Conservation (phyloP, 53 echinoderm and acorn worm species). For the Pentamera pediparva region DNA sequence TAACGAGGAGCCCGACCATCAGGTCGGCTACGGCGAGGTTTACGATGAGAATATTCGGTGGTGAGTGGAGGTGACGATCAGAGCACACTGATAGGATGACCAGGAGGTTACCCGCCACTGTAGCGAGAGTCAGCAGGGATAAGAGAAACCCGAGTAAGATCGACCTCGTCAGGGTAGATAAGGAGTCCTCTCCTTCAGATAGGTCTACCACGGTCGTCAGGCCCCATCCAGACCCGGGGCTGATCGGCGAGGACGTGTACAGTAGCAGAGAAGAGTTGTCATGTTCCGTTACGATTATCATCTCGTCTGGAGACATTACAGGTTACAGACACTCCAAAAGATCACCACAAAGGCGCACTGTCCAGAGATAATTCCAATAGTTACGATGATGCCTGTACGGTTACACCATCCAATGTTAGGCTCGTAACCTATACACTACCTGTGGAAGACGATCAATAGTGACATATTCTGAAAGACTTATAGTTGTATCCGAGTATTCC, state of each 20-base stretch:
- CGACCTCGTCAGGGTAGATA: not conserved
- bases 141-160: not conserved
- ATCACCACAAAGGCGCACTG: too few relatives aligned
- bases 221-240: not conserved
- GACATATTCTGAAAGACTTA: too few relatives aligned
- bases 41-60: conserved; percentile 83
- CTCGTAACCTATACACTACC: too few relatives aligned
- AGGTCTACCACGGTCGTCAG: not conserved
- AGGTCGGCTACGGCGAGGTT: conserved; percentile 86
- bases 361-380: too few relatives aligned
- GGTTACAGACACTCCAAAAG: too few relatives aligned
- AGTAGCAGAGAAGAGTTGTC: not conserved
- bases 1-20: conserved; percentile 75
- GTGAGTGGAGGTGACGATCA: conserved; percentile 70
- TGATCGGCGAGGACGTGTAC: not conserved
- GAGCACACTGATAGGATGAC: conserved; percentile 81
- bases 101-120: conserved; percentile 70
- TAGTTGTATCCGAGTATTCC: too few relatives aligned
- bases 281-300: not conserved
- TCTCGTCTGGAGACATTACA: not conserved
- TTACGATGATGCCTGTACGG: too few relatives aligned
- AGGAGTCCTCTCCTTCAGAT: not conserved
- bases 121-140: conserved; percentile 42
- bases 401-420: too few relatives aligned
- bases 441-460: too few relatives aligned